Evolutionary conservation across 2,888 invertebrate genomes (phyloP), one percentile per base, ranked within the genome.

Genomic region (Cheilosia urbana): DNA sequence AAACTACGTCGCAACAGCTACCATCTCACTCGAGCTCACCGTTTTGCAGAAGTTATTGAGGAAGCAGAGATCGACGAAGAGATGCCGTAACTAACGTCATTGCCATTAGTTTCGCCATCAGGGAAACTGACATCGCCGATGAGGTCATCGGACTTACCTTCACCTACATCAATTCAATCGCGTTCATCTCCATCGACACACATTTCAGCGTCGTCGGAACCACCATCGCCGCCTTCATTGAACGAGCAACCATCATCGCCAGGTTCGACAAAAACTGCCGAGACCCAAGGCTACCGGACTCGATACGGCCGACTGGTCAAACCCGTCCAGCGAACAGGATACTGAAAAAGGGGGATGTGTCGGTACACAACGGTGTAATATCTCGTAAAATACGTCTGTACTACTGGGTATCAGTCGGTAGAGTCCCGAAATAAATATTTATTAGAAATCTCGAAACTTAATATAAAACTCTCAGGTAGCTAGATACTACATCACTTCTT

Each of bases 1-100:
- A 62, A 42, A 24, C 62, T 55, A 1, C 19, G 37, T 13, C 37
- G 71, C 17, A 60, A 60, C 13, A 60, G 27, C 4, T 71, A 60
- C 7, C 49, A 71, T 42, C 60, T 30, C 1, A 57, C 69, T 57
- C 45, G 21, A 34, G 30, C 57, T 51, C 27, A 17, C 17, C 42
- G 17, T 11, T 7, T 13, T 9, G 51, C 2, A 19, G 51, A 72
- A 13, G 30, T 72, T 13, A 19, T 15, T 2, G 13, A 62, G 42
- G 5, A 65, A 19, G 6, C 19, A 53, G 51, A 40, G 4, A 72
- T 51, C 5, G 19, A 21, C 7, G 24, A 37, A 49, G 63, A 65
- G 15, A 11, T 49, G 21, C 6, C 21, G 11, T 4, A 17, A 4
- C 2, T 11, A 19, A 49, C 4, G 21, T 11, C n/a, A 57, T 21